Percentiles rank a stretch among this genome's conserved stretches.
phyloP scores from a whole-genome alignment of 1,140 invertebrate species.

The Monomorium pharaonis region DNA sequence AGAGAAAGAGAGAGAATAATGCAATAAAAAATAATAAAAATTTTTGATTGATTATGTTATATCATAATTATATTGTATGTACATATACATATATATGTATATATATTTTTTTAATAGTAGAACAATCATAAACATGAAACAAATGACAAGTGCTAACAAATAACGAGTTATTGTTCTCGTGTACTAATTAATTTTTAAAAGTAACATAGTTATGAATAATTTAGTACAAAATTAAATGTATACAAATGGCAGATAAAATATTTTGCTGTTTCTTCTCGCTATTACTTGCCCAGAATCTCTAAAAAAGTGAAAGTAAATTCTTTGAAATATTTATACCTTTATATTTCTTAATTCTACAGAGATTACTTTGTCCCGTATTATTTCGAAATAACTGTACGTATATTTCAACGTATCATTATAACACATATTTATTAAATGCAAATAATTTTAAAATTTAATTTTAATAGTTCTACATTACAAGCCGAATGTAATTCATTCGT shows the following conservation, averaged over 20 bases:
- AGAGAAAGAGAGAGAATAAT: too few relatives aligned
- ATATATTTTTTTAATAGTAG: neutral
- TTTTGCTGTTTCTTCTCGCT: neutral
- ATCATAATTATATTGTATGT: neutral
- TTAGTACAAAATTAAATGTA: neutral
- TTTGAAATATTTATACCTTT: neutral
- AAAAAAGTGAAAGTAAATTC: neutral
- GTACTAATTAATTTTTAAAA: neutral
- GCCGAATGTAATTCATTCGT: neutral
- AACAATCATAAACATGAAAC: neutral
- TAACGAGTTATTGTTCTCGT: neutral
- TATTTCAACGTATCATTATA: neutral
- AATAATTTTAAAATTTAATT: neutral
- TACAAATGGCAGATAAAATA: neutral
- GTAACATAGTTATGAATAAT: neutral
- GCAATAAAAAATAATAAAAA: neutral
- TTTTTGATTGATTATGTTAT: neutral
- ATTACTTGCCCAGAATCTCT: neutral
- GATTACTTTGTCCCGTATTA: neutral
- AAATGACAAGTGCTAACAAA: neutral
- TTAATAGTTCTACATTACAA: neutral
- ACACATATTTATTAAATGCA: neutral
- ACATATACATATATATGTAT: neutral
- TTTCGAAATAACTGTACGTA: neutral
- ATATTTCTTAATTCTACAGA: neutral